Evolutionary conservation across 2,888 invertebrate species (phyloP).

Genomic region (Malachius bipustulatus): DNA sequence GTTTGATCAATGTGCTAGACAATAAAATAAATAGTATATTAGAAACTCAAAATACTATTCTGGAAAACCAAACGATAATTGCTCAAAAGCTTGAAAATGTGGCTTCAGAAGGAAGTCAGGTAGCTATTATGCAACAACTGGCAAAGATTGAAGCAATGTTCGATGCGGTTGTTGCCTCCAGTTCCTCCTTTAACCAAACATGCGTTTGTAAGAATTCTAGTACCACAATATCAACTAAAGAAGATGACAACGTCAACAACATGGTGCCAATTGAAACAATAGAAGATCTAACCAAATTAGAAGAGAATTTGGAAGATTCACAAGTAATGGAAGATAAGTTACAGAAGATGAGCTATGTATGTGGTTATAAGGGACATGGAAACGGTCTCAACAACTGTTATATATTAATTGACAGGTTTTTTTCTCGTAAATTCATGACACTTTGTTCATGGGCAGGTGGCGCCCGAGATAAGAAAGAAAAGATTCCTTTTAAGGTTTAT

Average conservation of each 20-base stretch:
- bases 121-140: conserved; percentile 8
- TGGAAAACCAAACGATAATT: no score
- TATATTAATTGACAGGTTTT: conserved; percentile 16
- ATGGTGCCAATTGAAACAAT: conserved; percentile 13
- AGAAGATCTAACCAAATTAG: conserved; percentile 11
- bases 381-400: conserved; percentile 15
- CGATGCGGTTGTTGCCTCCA: conserved; percentile 6
- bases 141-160: conserved; percentile 10
- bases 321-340: conserved; percentile 10
- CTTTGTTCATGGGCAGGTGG: conserved; percentile 19
- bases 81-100: no score
- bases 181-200: no score
- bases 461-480: conserved; percentile 14
- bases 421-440: conserved; percentile 17
- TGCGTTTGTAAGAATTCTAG: no score
- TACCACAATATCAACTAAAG: no score
- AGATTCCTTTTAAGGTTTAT: conserved; percentile 16
- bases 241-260: no score
- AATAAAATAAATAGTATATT: no score
- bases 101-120: conserved; percentile 5
- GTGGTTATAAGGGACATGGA: conserved; percentile 13
- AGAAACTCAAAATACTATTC: no score
- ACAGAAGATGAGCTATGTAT: conserved; percentile 12
- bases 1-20: no score
- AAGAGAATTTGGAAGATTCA: conserved; percentile 12